Evolutionary conservation across 1,140 invertebrate species (phyloP).

Genomic region (Leptopilina clavipes): DNA sequence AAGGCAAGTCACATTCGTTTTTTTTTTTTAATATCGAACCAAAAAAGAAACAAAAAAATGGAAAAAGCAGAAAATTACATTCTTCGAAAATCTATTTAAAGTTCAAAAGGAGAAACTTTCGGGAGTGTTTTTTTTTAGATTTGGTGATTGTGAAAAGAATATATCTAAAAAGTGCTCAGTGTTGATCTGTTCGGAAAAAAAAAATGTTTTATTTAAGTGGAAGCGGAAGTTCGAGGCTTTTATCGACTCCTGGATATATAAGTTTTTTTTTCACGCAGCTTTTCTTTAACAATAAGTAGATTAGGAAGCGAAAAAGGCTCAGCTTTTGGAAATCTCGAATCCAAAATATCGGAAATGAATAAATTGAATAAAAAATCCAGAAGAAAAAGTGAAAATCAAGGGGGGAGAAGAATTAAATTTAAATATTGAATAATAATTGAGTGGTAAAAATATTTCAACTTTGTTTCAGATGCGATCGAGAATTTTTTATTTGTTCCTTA

Average conservation of each 20-base stretch:
- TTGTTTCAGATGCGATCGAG: conserved; percentile 54
- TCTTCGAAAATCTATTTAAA: no score
- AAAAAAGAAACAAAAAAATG: no score
- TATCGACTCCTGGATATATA: neutral
- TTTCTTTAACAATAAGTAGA: conserved; percentile 7
- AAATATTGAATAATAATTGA: neutral
- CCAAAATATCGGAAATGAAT: neutral
- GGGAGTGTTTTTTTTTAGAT: neutral
- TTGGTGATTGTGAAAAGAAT: neutral
- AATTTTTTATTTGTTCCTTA: conserved; percentile 45
- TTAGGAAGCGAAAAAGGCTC: conserved; percentile 25
- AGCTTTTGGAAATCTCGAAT: neutral
- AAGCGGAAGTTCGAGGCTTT: neutral
- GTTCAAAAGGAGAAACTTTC: neutral
- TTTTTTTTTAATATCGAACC: no score
- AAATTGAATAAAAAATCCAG: neutral
- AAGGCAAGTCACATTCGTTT: neutral
- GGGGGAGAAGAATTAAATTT: no score
- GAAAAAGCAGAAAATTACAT: no score
- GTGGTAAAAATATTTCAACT: neutral
- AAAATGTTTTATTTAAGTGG: neutral
- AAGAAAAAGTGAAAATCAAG: no score
- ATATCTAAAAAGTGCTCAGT: neutral
- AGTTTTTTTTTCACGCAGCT: neutral
- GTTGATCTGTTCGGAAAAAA: neutral